These are phyloP conservation scores for Dicentrarchus labrax DNA, from an alignment of 2,113 vertebrate species.

Conservation along the genomic window DNA sequence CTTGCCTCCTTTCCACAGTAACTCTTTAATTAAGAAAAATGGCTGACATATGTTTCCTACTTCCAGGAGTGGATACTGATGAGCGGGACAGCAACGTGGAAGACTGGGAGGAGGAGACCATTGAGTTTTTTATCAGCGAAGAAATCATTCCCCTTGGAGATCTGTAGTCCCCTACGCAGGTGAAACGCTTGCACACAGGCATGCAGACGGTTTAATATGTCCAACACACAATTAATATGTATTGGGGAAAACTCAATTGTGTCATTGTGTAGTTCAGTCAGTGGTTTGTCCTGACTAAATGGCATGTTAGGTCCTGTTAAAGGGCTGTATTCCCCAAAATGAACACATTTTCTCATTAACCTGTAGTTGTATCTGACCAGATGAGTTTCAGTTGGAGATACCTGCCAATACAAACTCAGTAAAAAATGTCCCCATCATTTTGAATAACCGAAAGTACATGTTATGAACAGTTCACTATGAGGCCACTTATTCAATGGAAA, in stretches of 20 bases:
- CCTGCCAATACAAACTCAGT: no score
- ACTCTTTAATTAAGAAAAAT: neutral
- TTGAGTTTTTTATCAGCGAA: conserved; percentile 99
- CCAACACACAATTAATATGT: neutral
- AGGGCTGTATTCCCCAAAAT: neutral
- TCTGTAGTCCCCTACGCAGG: conserved; percentile 89
- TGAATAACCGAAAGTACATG: no score
- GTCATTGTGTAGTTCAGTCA: neutral
- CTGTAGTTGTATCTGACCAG: no score
- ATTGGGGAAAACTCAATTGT: neutral
- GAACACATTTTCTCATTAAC: neutral
- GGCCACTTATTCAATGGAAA: neutral
- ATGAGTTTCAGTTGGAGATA: neutral
- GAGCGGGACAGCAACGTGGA: conserved; percentile 98
- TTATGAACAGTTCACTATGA: no score
- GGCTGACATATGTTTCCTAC: neutral
- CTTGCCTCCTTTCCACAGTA: neutral
- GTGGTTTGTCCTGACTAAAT: no score
- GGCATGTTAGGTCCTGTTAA: neutral
- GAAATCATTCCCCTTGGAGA: conserved; percentile 95
- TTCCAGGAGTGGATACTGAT: conserved; percentile 93
- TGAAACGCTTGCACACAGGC: conserved; percentile 33
- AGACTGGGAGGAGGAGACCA: conserved; percentile 99
- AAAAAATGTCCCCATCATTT: no score
- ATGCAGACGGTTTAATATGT: neutral